Conservation (phyloP, 2,113 vertebrate genomes). For the Notarius lentiginosus region DNA sequence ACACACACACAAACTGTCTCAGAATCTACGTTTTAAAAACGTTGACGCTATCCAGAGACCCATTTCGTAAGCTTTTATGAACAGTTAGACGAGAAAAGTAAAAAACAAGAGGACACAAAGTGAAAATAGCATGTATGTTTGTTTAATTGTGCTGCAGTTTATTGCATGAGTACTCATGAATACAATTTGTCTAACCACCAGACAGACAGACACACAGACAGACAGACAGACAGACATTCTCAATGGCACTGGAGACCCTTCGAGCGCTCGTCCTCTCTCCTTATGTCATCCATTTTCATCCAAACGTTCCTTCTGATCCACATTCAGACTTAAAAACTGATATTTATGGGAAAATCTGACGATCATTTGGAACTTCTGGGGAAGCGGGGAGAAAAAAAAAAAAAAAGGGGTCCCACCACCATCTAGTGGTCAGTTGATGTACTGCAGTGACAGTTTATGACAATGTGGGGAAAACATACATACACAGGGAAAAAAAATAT, state of each 20-base stretch:
- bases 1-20: too few relatives aligned
- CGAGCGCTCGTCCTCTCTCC: background rate
- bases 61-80: too few relatives aligned
- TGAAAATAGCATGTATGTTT: conserved; percentile 46
- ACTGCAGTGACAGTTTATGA: conserved; percentile 55
- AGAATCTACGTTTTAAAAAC: background rate
- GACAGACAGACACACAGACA: conserved; percentile 47
- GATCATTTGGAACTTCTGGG: background rate
- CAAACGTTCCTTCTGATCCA: background rate
- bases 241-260: conserved; percentile 57
- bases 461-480: conserved; percentile 3
- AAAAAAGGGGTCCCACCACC: conserved; percentile 50
- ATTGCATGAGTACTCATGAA: conserved; percentile 74
- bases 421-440: conserved; percentile 64
- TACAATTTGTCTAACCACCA: conserved; percentile 55
- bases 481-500: conserved; percentile 31
- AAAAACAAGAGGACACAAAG: background rate
- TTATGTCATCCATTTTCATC: background rate
- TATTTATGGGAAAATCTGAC: conserved; percentile 1
- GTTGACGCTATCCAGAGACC: background rate
- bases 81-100: background rate
- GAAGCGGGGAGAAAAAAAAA: background rate
- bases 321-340: background rate
- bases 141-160: conserved; percentile 64
- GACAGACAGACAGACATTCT: conserved; percentile 55